Evolutionary conservation across 1,140 invertebrate species (phyloP).

Genomic region (Tetramorium simillimum): DNA sequence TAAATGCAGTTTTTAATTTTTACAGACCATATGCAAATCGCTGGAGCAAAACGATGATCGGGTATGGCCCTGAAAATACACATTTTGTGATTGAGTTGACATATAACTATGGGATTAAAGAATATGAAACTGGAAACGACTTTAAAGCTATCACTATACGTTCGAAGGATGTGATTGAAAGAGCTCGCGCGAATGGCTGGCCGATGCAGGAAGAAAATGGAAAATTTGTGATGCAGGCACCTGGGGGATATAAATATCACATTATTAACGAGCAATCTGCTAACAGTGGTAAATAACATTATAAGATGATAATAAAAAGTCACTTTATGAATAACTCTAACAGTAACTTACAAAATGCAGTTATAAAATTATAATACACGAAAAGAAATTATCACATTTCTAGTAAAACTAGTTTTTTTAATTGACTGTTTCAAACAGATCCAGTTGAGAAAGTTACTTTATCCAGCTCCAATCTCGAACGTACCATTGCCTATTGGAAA

Average conservation of each 20-base stretch:
- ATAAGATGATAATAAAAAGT: slow-evolving; percentile 38
- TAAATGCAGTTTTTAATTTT: slow-evolving; percentile 30
- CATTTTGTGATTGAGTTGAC: slow-evolving; percentile 99
- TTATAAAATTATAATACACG: slow-evolving; percentile 33
- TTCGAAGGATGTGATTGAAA: slow-evolving; percentile 91
- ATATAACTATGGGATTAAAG: slow-evolving; percentile 97
- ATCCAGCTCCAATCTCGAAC: slow-evolving; percentile 91
- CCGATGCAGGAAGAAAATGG: slow-evolving; percentile 88
- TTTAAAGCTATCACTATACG: slow-evolving; percentile 95
- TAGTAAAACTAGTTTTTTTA: slow-evolving; percentile 8
- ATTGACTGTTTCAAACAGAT: slow-evolving; percentile 86
- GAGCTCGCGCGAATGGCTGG: slow-evolving; percentile 89
- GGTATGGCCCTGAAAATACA: slow-evolving; percentile 97
- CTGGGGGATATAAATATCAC: slow-evolving; percentile 96
- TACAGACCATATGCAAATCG: slow-evolving; percentile 96
- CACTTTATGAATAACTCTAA: background rate
- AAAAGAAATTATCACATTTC: slow-evolving; percentile 31
- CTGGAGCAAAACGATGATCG: slow-evolving; percentile 99
- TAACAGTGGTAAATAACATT: slow-evolving; percentile 86
- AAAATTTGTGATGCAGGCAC: slow-evolving; percentile 89
- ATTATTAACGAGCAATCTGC: slow-evolving; percentile 90
- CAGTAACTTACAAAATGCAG: background rate
- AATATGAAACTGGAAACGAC: slow-evolving; percentile 95
- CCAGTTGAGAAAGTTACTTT: slow-evolving; percentile 93
- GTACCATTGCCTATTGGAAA: slow-evolving; percentile 94